phyloP scores from a whole-genome alignment of 2,797 vertebrate species.

The Pseudotriccus pelzelni region DNA sequence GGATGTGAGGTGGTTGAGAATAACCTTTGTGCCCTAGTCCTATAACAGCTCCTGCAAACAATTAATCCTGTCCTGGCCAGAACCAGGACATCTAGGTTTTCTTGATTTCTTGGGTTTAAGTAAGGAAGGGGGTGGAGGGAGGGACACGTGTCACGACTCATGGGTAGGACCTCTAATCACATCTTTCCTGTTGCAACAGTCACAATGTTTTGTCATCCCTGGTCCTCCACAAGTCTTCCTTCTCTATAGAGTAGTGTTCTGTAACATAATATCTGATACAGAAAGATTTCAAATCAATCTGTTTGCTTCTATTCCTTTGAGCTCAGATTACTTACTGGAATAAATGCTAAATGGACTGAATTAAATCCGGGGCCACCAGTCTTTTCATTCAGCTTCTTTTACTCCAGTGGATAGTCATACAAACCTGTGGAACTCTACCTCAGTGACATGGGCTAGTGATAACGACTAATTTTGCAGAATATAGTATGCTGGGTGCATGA shows the following conservation, averaged over 20 bases:
- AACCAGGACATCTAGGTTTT: not conserved
- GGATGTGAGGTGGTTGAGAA: too few relatives aligned
- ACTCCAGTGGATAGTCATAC: not conserved
- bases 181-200: not conserved
- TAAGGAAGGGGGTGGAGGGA: not conserved
- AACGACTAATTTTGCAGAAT: not conserved
- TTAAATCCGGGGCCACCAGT: not conserved
- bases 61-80: too few relatives aligned
- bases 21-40: too few relatives aligned
- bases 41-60: too few relatives aligned
- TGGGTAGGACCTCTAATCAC: too few relatives aligned
- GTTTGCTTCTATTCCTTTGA: not conserved
- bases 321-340: not conserved
- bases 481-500: not conserved
- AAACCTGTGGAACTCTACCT: rapidly evolving
- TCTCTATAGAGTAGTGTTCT: not conserved
- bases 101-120: not conserved
- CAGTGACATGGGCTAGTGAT: not conserved
- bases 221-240: not conserved
- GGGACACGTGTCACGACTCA: rapidly evolving
- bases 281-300: not conserved
- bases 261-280: not conserved
- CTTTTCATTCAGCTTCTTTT: not conserved
- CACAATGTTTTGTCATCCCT: not conserved
- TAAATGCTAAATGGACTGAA: not conserved